Conservation (phyloP, 2,888 invertebrate genomes). For the Schizotus pectinicornis region DNA sequence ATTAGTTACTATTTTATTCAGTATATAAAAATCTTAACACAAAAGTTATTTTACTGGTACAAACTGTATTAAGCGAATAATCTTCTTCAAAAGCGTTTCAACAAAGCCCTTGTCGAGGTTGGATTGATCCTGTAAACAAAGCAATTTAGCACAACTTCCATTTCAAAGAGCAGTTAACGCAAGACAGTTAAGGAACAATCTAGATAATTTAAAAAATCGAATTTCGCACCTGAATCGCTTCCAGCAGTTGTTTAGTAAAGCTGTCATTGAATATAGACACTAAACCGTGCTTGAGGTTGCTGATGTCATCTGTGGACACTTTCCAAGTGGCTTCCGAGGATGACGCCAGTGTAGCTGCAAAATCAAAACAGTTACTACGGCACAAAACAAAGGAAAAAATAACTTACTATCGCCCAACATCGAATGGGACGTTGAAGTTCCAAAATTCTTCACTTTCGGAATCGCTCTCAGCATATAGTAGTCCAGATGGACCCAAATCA, state of each 20-base stretch:
- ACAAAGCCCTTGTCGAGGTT: slow-evolving; percentile 72
- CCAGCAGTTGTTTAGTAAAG: slow-evolving; percentile 75
- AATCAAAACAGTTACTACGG: neutral
- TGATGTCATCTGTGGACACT: slow-evolving; percentile 67
- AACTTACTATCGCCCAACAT: slow-evolving; percentile 1
- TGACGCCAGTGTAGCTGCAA: slow-evolving; percentile 56
- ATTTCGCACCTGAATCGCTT: slow-evolving; percentile 61
- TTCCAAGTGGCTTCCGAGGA: slow-evolving; percentile 64
- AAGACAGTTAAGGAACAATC: neutral
- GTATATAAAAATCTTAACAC: neutral
- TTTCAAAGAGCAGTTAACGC: neutral
- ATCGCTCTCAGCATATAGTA: slow-evolving; percentile 71
- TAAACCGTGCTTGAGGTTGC: slow-evolving; percentile 73
- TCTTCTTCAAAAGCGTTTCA: slow-evolving; percentile 76
- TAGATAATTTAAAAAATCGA: slow-evolving; percentile 20
- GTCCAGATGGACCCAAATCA: slow-evolving; percentile 80
- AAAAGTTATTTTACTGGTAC: slow-evolving; percentile 56
- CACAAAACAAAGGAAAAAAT: neutral
- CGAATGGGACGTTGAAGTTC: slow-evolving; percentile 10
- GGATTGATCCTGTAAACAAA: slow-evolving; percentile 64
- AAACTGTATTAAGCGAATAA: slow-evolving; percentile 81
- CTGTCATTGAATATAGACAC: slow-evolving; percentile 78
- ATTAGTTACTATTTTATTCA: neutral
- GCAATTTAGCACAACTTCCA: slow-evolving; percentile 1
- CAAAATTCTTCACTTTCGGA: slow-evolving; percentile 54